These are phyloP conservation scores for Pteromalus puparum DNA, from an alignment of 1,140 invertebrate genomes.

Conservation along the genomic window DNA sequence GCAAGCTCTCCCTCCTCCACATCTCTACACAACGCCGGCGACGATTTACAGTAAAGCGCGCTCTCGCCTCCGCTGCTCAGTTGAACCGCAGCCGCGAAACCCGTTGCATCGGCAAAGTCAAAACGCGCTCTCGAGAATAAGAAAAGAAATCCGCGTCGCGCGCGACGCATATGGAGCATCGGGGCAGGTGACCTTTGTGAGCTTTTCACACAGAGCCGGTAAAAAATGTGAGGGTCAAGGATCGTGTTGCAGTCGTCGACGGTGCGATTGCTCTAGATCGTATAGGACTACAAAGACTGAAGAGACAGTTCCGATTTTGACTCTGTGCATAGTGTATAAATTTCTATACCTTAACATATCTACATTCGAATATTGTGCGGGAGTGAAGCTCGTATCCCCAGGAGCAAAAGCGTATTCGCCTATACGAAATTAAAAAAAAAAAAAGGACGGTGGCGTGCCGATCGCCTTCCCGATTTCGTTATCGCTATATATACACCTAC, in stretches of 20 bases:
- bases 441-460: neutral
- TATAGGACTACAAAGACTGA: too few species aligned
- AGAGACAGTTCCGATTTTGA: too few species aligned
- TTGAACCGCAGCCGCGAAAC: slow-evolving; percentile 31
- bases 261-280: too few species aligned
- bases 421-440: neutral
- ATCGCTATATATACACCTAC: neutral
- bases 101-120: neutral
- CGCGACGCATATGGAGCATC: too few species aligned
- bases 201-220: neutral
- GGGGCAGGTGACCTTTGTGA: too few species aligned
- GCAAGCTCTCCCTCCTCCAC: neutral
- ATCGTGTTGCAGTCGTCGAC: neutral
- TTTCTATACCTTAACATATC: too few species aligned
- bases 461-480: neutral
- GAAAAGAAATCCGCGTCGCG: too few species aligned
- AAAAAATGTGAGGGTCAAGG: neutral
- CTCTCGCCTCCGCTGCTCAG: slow-evolving; percentile 28
- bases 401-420: too few species aligned
- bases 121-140: neutral
- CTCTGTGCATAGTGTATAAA: too few species aligned
- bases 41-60: neutral
- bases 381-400: too few species aligned
- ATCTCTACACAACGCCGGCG: neutral
- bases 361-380: too few species aligned